Conservation (phyloP, 2,113 vertebrate genomes). For the Brachirus orientalis region DNA sequence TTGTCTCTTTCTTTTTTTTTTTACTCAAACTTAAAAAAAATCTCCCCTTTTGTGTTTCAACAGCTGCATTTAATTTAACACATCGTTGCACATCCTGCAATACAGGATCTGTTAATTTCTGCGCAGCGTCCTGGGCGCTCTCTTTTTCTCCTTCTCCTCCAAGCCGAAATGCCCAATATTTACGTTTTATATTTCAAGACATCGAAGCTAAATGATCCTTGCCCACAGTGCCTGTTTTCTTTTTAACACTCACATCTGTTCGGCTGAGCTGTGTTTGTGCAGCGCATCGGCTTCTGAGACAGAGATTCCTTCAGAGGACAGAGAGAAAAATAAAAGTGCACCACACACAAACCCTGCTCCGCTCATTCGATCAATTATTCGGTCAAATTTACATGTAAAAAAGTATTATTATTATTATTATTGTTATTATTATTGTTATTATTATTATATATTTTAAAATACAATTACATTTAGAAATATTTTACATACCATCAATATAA, state of each 20-base stretch:
- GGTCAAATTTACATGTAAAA: too few species aligned
- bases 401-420: neutral
- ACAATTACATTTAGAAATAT: neutral
- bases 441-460: constrained; percentile 2
- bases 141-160: constrained; percentile 23
- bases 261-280: constrained; percentile 72
- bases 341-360: constrained; percentile 28
- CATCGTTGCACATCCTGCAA: constrained; percentile 87
- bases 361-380: neutral
- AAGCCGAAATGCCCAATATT: constrained; percentile 81
- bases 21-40: constrained; percentile 57
- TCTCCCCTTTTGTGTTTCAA: constrained; percentile 72
- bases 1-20: constrained; percentile 36
- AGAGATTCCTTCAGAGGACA: constrained; percentile 48
- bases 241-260: constrained; percentile 78
- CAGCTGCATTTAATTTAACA: constrained; percentile 88
- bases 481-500: too few species aligned
- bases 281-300: constrained; percentile 71
- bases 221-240: constrained; percentile 67
- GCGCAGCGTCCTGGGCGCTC: constrained; percentile 51
- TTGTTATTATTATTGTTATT: neutral
- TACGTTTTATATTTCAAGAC: constrained; percentile 81
- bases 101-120: constrained; percentile 81
- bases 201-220: constrained; percentile 84
- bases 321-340: constrained; percentile 38